phyloP scores from a whole-genome alignment of 1,140 invertebrate genomes.

The Achatina immaculata region DNA sequence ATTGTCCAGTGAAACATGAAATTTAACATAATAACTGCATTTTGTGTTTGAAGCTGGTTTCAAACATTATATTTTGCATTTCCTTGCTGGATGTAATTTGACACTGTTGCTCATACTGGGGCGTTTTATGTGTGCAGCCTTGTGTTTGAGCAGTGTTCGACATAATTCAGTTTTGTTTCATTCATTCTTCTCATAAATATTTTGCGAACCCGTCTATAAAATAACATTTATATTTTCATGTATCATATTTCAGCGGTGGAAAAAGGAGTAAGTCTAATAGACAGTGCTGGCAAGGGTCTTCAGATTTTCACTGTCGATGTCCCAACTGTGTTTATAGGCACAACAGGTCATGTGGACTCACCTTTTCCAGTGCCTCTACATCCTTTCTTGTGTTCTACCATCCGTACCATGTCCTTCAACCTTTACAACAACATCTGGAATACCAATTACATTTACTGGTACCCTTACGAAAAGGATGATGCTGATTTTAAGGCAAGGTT shows the following conservation, averaged over 20 bases:
- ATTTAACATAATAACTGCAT: no score
- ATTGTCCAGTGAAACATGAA: no score
- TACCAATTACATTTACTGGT: conserved; percentile 68
- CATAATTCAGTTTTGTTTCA: no score
- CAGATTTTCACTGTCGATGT: conserved; percentile 52
- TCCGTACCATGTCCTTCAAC: conserved; percentile 60
- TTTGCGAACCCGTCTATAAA: no score
- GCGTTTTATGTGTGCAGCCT: no score
- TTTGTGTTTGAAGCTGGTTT: no score
- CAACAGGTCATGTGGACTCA: conserved; percentile 43
- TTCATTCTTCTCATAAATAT: no score
- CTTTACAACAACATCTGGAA: conserved; percentile 68
- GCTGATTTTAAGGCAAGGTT: conserved; percentile 55
- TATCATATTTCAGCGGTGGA: conserved; percentile 51
- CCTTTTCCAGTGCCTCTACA: conserved; percentile 63
- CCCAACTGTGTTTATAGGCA: conserved; percentile 52
- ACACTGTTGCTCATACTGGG: no score
- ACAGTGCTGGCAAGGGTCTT: conserved; percentile 44
- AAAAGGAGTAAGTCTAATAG: conserved; percentile 47
- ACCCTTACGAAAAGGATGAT: conserved; percentile 56
- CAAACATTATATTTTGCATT: no score
- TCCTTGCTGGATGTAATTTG: no score
- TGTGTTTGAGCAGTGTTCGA: no score
- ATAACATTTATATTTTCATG: no score
- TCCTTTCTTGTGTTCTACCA: conserved; percentile 38